These are phyloP conservation scores for Drosophila kohkoa DNA, from an alignment of 1,140 invertebrate species.

Conservation along the genomic window DNA sequence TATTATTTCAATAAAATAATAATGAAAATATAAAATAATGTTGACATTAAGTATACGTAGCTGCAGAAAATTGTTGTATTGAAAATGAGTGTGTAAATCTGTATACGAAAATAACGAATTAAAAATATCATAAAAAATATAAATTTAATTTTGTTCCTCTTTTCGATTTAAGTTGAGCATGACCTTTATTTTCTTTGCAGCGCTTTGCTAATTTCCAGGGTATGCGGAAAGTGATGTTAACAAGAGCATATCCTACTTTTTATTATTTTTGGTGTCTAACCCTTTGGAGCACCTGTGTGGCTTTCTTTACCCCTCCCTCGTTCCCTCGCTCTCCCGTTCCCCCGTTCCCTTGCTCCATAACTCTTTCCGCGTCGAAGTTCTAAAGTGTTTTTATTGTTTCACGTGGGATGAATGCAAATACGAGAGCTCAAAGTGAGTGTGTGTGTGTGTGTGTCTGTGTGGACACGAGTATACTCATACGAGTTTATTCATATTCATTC, in stretches of 20 bases:
- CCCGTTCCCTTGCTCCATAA: background rate
- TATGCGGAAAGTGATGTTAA: background rate
- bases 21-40: too few relatives aligned
- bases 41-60: too few relatives aligned
- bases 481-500: conserved; percentile 32
- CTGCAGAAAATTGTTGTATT: too few relatives aligned
- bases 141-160: too few relatives aligned
- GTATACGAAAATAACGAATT: too few relatives aligned
- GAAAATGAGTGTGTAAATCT: too few relatives aligned
- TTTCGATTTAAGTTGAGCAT: too few relatives aligned
- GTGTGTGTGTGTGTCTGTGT: conserved; percentile 11
- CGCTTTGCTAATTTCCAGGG: background rate
- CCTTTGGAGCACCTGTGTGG: background rate
- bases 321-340: background rate
- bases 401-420: conserved; percentile 30
- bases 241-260: background rate
- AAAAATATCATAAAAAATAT: too few relatives aligned
- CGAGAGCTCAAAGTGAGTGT: background rate
- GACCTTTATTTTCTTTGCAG: too few relatives aligned
- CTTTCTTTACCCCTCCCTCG: background rate
- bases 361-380: conserved; percentile 19
- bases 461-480: conserved; percentile 4
- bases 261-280: background rate
- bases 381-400: conserved; percentile 26
- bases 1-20: too few relatives aligned